Base-by-base conservation (phyloP, 2,797 vertebrate genomes). In the Gymnothorax reevesii region DNA sequence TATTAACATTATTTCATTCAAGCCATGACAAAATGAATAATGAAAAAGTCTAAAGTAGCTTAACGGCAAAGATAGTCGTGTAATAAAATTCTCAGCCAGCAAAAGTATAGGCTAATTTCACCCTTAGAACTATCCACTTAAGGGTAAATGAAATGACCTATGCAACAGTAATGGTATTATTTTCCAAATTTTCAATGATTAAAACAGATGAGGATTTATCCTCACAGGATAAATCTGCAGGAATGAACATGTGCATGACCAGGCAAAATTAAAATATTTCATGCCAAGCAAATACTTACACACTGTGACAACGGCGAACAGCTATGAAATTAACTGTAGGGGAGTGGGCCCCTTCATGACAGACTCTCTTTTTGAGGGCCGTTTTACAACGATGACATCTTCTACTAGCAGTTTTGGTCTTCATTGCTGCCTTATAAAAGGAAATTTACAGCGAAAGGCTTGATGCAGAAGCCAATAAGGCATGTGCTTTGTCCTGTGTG, bases 401-500 rank as follows among this genome's bases (percentile, higher is more conserved):
- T 59, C 9, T 2, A 59, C 57, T 59, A 9, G 57, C 60, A 33
- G 42, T 52, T 15, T 22, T 49, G 83, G 20, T 55, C 84, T 83
- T 91, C 88, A 89, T 87, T 83, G 88, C 52, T 88, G 69, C 82
- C 84, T 86, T 80, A 60, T 33, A 49, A 59, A 84, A 52, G 60
- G 60, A 84, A 87, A 82, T 33, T 71, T 86, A 87, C 33, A 42
- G 33, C 2, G 33, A 84, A 57, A 9, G 15, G 55, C 64, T 88
- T 86, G 52, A 89, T 87, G 86, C 88, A 87, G 89, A 85, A 60
- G 84, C 3, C 57, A 82, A 87, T 87, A 55, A 60, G 66, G 87
- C 91, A 92, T 90, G 90, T 92, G 86, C 77, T 92, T 88, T 92
- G 90, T 42, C 90, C 88, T 80, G 64, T 3, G 20, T 69, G n/a